phyloP scores from a whole-genome alignment of 2,113 vertebrate genomes.

The Macroglossus sobrinus region DNA sequence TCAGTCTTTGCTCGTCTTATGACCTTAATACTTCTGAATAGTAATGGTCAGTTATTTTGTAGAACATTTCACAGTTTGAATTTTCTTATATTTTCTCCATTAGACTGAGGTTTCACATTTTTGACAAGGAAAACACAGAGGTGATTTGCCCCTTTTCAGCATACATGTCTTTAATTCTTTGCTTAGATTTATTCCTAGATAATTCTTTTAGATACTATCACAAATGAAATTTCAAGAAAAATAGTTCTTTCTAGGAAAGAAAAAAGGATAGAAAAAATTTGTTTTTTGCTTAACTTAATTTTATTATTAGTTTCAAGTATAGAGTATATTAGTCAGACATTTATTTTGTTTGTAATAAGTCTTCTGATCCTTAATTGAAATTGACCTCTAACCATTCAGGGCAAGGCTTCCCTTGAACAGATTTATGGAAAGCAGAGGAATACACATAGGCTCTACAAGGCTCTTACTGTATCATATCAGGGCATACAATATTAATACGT shows the following conservation, averaged over 20 bases:
- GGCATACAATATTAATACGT: not conserved
- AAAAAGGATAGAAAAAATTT: not conserved
- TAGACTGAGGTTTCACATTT: not conserved
- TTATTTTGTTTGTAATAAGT: not conserved
- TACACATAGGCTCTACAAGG: not conserved
- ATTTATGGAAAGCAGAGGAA: not conserved
- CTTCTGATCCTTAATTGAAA: not conserved
- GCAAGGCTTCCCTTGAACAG: not conserved
- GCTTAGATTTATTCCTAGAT: not conserved
- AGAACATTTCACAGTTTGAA: not conserved
- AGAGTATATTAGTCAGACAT: too few species aligned
- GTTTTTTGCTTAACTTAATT: too few species aligned
- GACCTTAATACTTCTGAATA: not conserved
- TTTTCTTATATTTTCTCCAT: not conserved
- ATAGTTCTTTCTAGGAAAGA: not conserved
- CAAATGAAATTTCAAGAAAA: not conserved
- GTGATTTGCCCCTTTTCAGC: not conserved
- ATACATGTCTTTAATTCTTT: not conserved
- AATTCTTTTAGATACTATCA: not conserved
- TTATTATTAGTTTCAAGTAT: too few species aligned
- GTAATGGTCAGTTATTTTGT: not conserved
- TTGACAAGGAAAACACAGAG: not conserved
- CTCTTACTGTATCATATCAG: not conserved
- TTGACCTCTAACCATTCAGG: not conserved
- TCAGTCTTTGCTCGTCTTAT: not conserved